Evolutionary conservation across 2,797 vertebrate genomes (phyloP).

Genomic region (Echiichthys vipera): DNA sequence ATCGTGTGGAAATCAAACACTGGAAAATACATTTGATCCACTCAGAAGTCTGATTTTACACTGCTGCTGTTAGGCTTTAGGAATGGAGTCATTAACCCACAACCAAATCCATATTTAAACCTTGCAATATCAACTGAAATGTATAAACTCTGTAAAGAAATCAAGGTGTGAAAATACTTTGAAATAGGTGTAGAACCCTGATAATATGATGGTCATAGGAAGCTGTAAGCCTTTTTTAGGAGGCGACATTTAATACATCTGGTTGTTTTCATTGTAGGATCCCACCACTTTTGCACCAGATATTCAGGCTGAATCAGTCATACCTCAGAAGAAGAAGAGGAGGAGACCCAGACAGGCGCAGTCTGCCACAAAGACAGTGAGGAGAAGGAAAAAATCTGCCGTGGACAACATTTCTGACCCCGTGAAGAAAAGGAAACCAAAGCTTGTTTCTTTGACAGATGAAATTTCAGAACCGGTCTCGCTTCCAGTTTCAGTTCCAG

Average conservation of each 20-base stretch:
- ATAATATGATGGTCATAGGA: constrained; percentile 12
- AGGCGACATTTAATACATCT: neutral
- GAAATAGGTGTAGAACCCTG: neutral
- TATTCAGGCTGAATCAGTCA: constrained; percentile 25
- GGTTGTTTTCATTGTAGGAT: constrained; percentile 59
- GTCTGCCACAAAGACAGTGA: constrained; percentile 86
- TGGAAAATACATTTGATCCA: too few species aligned
- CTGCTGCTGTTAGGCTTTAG: too few species aligned
- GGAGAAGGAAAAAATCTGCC: constrained; percentile 77
- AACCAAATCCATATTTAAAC: neutral
- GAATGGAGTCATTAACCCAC: neutral
- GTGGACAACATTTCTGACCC: constrained; percentile 15
- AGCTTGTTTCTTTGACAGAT: constrained; percentile 62
- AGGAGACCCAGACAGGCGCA: constrained; percentile 84
- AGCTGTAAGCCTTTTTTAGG: neutral
- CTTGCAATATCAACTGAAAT: neutral
- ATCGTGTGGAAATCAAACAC: neutral
- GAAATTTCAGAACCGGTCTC: constrained; percentile 55
- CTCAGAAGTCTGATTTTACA: too few species aligned
- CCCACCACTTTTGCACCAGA: constrained; percentile 28
- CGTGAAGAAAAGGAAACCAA: constrained; percentile 78
- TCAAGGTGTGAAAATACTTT: neutral
- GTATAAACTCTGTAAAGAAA: neutral
- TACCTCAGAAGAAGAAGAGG: constrained; percentile 87
- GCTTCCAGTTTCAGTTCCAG: constrained; percentile 80